Evolutionary conservation across 2,888 invertebrate species (phyloP), one percentile per base, ranked within the genome.

Genomic region (Callimorpha dominula): DNA sequence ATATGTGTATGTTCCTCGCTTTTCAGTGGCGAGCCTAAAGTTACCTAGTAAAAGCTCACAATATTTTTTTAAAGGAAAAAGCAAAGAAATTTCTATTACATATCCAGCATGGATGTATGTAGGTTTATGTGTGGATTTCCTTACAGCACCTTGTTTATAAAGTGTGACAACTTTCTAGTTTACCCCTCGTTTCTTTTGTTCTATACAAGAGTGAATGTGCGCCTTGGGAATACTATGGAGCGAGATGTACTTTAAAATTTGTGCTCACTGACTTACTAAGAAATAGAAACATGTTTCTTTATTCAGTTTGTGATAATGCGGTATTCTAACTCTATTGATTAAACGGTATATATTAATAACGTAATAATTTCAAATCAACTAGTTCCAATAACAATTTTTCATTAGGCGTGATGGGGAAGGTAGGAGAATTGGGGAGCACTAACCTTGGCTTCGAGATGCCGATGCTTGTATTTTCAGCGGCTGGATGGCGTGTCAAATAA

Each of bases 91-190:
- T 65, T n/a, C 42, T 49, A 46, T 60, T 60, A 60, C n/a, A 66
- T 40, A 42, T 60, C 20, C 40, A 65, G 60, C 70, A 65, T 62
- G 66, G 63, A 68, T 71, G 68, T 72, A 70, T 60, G 70, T 73
- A 75, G 54, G 75, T 73, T 74, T 78, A 63, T 46, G 71, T 75
- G 76, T 75, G 75, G 76, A 75, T 83, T 78, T 76, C 70, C 74
- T 76, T 68, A 64, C 71, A 83, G 75, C 73, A 75, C 73, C 72
- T 78, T 77, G 75, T 84, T 80, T 80, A 84, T 82, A 84, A 80
- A 79, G 76, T 78, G 85, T 81, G 80, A 78, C 85, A 81, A 85
- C 81, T 78, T 85, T 78, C 80, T 70, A 78, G 83, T 78, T 80
- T 74, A 70, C 76, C 76, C 74, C 75, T 81, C 76, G 76, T 76